These are phyloP conservation scores for Falcaria lacertinaria DNA, from an alignment of 2,888 invertebrate genomes.

Conservation along the genomic window DNA sequence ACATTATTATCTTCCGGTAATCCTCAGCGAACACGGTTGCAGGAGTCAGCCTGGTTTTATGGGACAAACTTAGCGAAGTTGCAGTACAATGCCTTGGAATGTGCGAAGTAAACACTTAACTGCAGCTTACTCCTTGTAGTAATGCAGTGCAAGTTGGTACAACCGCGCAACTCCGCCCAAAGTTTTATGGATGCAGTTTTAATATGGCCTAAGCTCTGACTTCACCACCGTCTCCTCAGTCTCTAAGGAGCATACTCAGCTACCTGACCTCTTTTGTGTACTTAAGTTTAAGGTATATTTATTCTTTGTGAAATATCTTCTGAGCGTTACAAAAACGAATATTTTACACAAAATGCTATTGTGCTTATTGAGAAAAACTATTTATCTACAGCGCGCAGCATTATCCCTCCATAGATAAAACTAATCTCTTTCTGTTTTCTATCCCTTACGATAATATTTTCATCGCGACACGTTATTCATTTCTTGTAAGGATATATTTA, in stretches of 20 bases:
- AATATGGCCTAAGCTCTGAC: slow-evolving; percentile 46
- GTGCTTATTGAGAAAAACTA: too few relatives aligned
- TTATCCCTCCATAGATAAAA: too few relatives aligned
- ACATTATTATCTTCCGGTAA: not conserved
- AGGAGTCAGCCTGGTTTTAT: slow-evolving; percentile 60
- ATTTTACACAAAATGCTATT: too few relatives aligned
- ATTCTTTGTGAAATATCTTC: slow-evolving; percentile 8
- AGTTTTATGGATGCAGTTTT: slow-evolving; percentile 67
- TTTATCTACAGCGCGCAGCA: too few relatives aligned
- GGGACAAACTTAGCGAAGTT: slow-evolving; percentile 40
- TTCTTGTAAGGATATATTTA: too few relatives aligned
- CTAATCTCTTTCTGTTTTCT: too few relatives aligned
- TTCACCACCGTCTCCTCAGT: slow-evolving; percentile 2
- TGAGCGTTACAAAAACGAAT: too few relatives aligned
- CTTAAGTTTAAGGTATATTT: not conserved
- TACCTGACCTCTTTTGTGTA: not conserved
- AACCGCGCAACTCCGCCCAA: slow-evolving; percentile 50
- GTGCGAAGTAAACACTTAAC: slow-evolving; percentile 75
- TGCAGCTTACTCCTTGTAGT: slow-evolving; percentile 68
- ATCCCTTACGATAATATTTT: too few relatives aligned
- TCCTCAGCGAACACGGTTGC: slow-evolving; percentile 17
- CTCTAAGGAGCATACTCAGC: not conserved
- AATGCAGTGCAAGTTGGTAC: slow-evolving; percentile 68
- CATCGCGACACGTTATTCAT: too few relatives aligned
- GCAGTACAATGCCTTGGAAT: slow-evolving; percentile 57